Base-by-base conservation (phyloP, 37 sponge, comb jelly and placozoan species). In the Eunapius fragilis region DNA sequence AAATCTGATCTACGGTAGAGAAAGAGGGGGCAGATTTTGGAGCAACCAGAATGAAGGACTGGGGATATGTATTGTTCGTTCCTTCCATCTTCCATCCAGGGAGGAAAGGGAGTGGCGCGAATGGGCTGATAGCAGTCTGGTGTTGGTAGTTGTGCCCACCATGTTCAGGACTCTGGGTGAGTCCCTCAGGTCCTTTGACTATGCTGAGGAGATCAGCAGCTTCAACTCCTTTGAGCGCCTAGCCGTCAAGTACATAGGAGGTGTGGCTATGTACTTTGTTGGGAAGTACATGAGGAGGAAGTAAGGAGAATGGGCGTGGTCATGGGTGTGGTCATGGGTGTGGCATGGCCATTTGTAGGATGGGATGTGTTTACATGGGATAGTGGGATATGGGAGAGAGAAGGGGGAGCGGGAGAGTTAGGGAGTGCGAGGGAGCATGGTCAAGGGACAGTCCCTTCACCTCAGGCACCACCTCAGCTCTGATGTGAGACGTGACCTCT, bases 61-160 rank as follows among this genome's bases (percentile, higher is more conserved):
- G n/a, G n/a, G n/a, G n/a, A n/a, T n/a, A n/a, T n/a, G n/a, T n/a
- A n/a, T n/a, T n/a, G n/a, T n/a, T n/a, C n/a, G n/a, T n/a, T n/a
- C n/a, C n/a, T n/a, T n/a, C n/a, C n/a, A 3, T 80, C 70, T 31
- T 71, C 36, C n/a, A 1, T 75, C 34, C 70, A 94, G 97, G 37
- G 95, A 97, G 86, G 97, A 97, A 82, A 49, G 87, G 19, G 86
- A 95, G 77, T 98, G 97, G 97, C 89, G 99, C 23, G 80, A 93
- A 78, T 98, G 99, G 99, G 97, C 96, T 35, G 99, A 98, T 68
- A 81, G 89, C 79, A 81, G 87, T 25, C 83, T 96, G 76, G 91
- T 98, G 17, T 95, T 93, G 79, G 79, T 67, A 22, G 78, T 98
- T 13, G 80, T 95, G 0, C 95, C 97, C 0, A 98, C 96, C 75